phyloP scores from a whole-genome alignment of 2,888 invertebrate genomes.

The Muscina levida region DNA sequence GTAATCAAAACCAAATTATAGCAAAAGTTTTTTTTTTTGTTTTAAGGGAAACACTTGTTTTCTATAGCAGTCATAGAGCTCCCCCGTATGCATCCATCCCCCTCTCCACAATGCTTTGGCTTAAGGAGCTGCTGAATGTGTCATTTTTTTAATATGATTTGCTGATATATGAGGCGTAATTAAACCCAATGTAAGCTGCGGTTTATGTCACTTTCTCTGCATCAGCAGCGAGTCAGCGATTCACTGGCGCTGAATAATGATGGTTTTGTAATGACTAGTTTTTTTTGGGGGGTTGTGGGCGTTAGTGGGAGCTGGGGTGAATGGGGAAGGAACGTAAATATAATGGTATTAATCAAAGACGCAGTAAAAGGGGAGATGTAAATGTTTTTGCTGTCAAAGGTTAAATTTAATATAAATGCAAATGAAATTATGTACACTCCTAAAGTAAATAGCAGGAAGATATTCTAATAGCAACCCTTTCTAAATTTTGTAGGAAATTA shows the following conservation, averaged over 20 bases:
- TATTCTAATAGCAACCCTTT: too few species aligned
- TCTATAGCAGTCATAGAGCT: neutral
- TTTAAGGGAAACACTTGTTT: neutral
- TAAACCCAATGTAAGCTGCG: constrained; percentile 76
- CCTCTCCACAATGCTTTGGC: neutral
- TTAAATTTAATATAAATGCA: constrained; percentile 63
- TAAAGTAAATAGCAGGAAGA: too few species aligned
- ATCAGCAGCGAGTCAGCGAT: constrained; percentile 59
- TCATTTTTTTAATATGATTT: constrained; percentile 65
- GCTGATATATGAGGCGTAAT: constrained; percentile 79
- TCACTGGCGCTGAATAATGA: constrained; percentile 55
- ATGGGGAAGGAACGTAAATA: neutral
- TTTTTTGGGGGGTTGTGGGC: too few species aligned
- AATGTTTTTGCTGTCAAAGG: constrained; percentile 33
- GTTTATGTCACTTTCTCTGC: constrained; percentile 66
- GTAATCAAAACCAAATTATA: constrained; percentile 79
- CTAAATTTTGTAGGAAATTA: too few species aligned
- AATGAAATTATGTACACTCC: too few species aligned
- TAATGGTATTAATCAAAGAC: constrained; percentile 53
- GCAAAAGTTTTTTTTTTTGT: constrained; percentile 39
- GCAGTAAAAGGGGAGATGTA: constrained; percentile 35
- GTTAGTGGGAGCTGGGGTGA: too few species aligned
- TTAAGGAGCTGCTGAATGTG: neutral
- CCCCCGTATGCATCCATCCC: constrained; percentile 30
- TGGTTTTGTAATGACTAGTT: neutral